Evolutionary conservation across 2,888 invertebrate genomes (phyloP), one percentile per base, ranked within the genome.

Genomic region (Meloe dianella): DNA sequence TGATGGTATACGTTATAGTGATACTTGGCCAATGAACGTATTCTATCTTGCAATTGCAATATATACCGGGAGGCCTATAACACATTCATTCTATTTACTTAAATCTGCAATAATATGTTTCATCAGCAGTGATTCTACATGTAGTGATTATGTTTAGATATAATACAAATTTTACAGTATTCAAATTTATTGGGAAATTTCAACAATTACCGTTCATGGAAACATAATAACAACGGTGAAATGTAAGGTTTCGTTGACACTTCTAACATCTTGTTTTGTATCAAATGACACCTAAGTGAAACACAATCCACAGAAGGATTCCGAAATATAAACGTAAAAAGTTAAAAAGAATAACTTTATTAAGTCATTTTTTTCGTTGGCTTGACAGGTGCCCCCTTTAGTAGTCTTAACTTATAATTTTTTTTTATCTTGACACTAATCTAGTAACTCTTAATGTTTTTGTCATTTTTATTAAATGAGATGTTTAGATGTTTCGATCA

Each of bases 11-110:
- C 71, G 72, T 72, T 71, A 73, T 70, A 67, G 70, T 64, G 66
- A 72, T 73, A 74, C 74, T 74, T 74, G 70, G 71, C 74, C 69
- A 65, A 63, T 64, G 72, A 68, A 68, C 73, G 67, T 64, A 68
- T 68, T 75, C 74, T 69, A 70, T 69, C 65, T 68, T 67, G 72
- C 74, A 75, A 73, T 76, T 76, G 73, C 71, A 67, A 66, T 41
- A 41, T 66, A 66, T 61, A 54, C 71, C 64, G 69, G 68, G 73
- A 73, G 74, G 73, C 67, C 66, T 71, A 72, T 74, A 71, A 71
- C 71, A 67, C 72, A 69, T 72, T 70, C 72, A 70, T 67, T 38
- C 51, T 64, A 41, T 58, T 62, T 2, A 47, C 20, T 22, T n/a
- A 47, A 1, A 67, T 66, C 64, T 57, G 65, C 65, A 69, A 68